A percentile compares a stretch with the other conserved stretches of the same genome.
Evolutionary conservation across 2,888 invertebrate species (phyloP).

Genomic region (Unio delphinus): DNA sequence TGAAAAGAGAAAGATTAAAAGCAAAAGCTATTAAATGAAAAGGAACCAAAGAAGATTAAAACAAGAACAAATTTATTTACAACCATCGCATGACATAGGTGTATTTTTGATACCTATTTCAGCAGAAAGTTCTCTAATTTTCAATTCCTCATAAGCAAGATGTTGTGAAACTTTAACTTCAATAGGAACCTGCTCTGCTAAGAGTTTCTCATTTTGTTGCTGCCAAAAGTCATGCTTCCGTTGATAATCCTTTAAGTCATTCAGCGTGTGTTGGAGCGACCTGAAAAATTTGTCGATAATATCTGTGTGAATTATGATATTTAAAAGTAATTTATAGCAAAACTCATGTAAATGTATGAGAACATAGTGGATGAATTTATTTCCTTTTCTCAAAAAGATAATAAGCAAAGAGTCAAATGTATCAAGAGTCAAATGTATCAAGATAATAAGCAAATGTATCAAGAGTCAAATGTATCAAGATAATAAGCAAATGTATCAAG

Average conservation of each 20-base stretch:
- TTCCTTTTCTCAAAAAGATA: too few species aligned
- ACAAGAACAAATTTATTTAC: not conserved
- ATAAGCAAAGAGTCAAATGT: too few species aligned
- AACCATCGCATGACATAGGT: not conserved
- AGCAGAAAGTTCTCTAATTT: conserved; percentile 64
- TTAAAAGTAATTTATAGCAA: too few species aligned
- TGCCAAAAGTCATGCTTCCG: conserved; percentile 78
- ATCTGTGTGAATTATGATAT: too few species aligned
- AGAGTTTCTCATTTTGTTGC: conserved; percentile 76
- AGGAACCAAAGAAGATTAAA: not conserved
- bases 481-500: too few species aligned
- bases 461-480: too few species aligned
- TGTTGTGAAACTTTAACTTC: conserved; percentile 67
- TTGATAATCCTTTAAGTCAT: conserved; percentile 79
- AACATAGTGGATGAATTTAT: too few species aligned
- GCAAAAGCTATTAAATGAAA: not conserved
- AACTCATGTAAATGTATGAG: too few species aligned
- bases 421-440: too few species aligned
- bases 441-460: too few species aligned
- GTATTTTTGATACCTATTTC: conserved; percentile 58
- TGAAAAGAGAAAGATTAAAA: too few species aligned
- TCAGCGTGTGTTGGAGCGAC: conserved; percentile 77
- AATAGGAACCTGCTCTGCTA: conserved; percentile 68
- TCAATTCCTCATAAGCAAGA: conserved; percentile 71
- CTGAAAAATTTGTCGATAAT: conserved; percentile 63